These are phyloP conservation scores for Spongilla lacustris DNA, from an alignment of 37 sponge, comb jelly and placozoan genomes.

Conservation along the genomic window DNA sequence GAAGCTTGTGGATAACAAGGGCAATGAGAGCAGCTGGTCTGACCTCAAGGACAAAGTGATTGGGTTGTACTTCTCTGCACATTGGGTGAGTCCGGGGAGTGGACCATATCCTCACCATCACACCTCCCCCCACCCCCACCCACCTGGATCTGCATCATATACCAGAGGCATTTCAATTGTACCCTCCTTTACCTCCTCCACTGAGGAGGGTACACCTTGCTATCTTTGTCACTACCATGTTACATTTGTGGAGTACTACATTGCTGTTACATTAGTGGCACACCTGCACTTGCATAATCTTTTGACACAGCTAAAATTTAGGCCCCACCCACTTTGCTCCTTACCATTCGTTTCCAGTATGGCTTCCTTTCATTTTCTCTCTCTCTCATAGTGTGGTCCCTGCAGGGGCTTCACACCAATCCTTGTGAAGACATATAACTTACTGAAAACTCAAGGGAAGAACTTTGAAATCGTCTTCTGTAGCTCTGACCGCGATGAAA, in stretches of 20 bases:
- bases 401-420: constrained; percentile 89
- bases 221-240: too few species aligned
- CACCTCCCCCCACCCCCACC: not conserved
- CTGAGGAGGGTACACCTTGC: too few species aligned
- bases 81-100: constrained; percentile 75
- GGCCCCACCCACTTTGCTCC: not conserved
- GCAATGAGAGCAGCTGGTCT: constrained; percentile 17
- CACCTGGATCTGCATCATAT: too few species aligned
- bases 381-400: constrained; percentile 83
- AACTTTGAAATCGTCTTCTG: constrained; percentile 90
- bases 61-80: constrained; percentile 94
- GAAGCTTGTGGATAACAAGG: constrained; percentile 5
- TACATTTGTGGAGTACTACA: too few species aligned
- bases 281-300: too few species aligned
- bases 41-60: constrained; percentile 73
- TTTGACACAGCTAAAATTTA: too few species aligned
- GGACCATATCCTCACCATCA: too few species aligned
- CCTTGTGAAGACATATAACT: constrained; percentile 77
- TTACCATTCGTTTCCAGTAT: too few species aligned
- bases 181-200: too few species aligned
- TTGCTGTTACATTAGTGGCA: too few species aligned
- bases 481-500: constrained; percentile 83
- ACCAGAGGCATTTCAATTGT: too few species aligned
- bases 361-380: too few species aligned
- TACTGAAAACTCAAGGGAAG: constrained; percentile 55